A percentile compares a stretch with the other conserved stretches of the same genome.
Evolutionary conservation across 2,113 vertebrate species (phyloP).

Genomic region (Lontra canadensis): DNA sequence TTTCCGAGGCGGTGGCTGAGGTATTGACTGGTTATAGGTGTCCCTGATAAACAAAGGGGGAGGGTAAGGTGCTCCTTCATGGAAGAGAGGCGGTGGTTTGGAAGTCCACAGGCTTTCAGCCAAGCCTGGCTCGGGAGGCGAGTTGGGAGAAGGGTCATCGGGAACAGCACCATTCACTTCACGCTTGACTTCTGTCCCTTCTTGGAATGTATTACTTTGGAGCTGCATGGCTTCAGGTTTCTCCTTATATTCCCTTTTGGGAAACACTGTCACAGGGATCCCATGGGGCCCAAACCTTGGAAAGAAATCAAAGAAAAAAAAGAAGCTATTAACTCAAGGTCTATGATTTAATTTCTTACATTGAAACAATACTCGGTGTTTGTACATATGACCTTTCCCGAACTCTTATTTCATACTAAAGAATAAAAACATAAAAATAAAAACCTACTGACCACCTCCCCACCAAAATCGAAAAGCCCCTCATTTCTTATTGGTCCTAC

Average conservation of each 20-base stretch:
- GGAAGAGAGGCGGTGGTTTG: slow-evolving; percentile 96
- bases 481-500: neutral
- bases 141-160: slow-evolving; percentile 77
- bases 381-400: neutral
- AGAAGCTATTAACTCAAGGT: slow-evolving; percentile 28
- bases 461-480: neutral
- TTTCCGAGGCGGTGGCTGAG: slow-evolving; percentile 97
- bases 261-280: slow-evolving; percentile 97
- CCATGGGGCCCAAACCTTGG: slow-evolving; percentile 97
- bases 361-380: neutral
- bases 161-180: slow-evolving; percentile 83
- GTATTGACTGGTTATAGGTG: slow-evolving; percentile 99
- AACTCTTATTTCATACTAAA: neutral
- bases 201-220: slow-evolving; percentile 88
- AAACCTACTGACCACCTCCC: neutral
- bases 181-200: slow-evolving; percentile 83
- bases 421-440: neutral
- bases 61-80: slow-evolving; percentile 96
- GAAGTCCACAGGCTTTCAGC: slow-evolving; percentile 90
- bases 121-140: slow-evolving; percentile 81
- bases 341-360: neutral
- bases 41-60: slow-evolving; percentile 99
- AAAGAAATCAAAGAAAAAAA: slow-evolving; percentile 68
- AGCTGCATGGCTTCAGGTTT: slow-evolving; percentile 91
- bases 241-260: slow-evolving; percentile 92